These are phyloP conservation scores for Ceraclea dissimilis DNA, from an alignment of 2,888 invertebrate species.

Conservation along the genomic window DNA sequence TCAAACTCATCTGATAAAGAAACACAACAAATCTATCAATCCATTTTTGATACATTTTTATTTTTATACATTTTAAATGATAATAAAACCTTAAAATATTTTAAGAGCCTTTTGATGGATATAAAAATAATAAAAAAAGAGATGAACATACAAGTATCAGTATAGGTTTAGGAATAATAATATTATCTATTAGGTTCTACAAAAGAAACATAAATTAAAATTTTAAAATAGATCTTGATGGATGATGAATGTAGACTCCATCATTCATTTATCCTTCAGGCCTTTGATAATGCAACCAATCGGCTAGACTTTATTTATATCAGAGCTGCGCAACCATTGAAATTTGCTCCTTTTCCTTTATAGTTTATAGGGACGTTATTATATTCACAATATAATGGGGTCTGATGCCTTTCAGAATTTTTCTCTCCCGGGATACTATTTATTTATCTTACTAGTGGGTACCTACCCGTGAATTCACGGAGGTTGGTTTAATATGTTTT, in stretches of 20 bases:
- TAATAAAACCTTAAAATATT: background rate
- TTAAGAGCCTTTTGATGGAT: background rate
- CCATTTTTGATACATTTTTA: too few relatives aligned
- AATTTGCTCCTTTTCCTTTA: too few relatives aligned
- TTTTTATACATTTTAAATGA: background rate
- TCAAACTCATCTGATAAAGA: too few relatives aligned
- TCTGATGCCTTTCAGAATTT: too few relatives aligned
- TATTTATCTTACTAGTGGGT: too few relatives aligned
- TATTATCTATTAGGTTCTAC: too few relatives aligned
- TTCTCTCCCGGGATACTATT: too few relatives aligned
- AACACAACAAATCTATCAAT: too few relatives aligned
- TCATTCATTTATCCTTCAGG: conserved; percentile 3
- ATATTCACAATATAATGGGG: too few relatives aligned
- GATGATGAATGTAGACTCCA: background rate
- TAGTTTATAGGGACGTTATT: too few relatives aligned
- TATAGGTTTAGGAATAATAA: background rate
- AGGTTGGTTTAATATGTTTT: too few relatives aligned
- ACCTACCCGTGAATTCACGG: too few relatives aligned
- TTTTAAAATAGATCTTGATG: conserved; percentile 4
- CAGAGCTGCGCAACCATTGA: background rate
- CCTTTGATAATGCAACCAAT: conserved; percentile 1
- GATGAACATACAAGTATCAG: background rate
- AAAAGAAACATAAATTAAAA: conserved; percentile 1
- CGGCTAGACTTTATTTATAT: background rate
- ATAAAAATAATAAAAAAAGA: background rate